These are phyloP conservation scores for Chloropsis cyanopogon DNA, from an alignment of 2,113 vertebrate species.

Conservation along the genomic window DNA sequence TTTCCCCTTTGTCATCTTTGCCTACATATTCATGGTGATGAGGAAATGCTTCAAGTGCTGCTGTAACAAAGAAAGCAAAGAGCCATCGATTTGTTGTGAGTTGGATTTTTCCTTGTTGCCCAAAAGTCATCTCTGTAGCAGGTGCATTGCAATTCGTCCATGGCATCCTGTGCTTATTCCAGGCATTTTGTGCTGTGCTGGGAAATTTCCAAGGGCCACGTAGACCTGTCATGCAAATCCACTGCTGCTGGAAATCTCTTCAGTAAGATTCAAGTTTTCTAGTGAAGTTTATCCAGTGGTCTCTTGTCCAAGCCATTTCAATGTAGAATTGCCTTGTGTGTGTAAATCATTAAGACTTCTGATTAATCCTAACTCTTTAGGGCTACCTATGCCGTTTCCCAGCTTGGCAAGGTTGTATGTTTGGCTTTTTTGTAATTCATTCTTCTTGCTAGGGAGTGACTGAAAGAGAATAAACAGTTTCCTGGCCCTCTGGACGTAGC, in stretches of 20 bases:
- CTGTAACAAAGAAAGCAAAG: slow-evolving; percentile 50
- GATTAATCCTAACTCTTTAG: neutral
- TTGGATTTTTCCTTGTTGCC: neutral
- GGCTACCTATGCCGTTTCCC: neutral
- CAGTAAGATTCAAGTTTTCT: neutral
- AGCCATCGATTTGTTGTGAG: slow-evolving; percentile 73
- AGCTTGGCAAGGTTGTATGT: neutral
- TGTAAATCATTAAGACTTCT: neutral
- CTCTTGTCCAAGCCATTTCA: neutral
- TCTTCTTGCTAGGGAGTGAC: neutral
- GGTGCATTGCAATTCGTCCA: neutral
- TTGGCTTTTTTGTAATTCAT: neutral
- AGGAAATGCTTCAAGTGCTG: slow-evolving; percentile 74
- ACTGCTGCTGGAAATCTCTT: neutral
- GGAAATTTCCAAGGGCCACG: neutral
- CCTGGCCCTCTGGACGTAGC: neutral
- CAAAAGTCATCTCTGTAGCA: neutral
- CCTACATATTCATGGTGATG: slow-evolving; percentile 76
- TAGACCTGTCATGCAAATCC: neutral
- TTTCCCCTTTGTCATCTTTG: slow-evolving; percentile 79
- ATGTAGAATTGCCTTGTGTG: neutral
- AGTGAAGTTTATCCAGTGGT: neutral
- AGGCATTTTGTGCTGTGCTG: neutral
- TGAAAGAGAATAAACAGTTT: neutral
- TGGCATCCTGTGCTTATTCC: neutral